phyloP scores from a whole-genome alignment of 2,113 vertebrate species.

The Misgurnus anguillicaudatus region DNA sequence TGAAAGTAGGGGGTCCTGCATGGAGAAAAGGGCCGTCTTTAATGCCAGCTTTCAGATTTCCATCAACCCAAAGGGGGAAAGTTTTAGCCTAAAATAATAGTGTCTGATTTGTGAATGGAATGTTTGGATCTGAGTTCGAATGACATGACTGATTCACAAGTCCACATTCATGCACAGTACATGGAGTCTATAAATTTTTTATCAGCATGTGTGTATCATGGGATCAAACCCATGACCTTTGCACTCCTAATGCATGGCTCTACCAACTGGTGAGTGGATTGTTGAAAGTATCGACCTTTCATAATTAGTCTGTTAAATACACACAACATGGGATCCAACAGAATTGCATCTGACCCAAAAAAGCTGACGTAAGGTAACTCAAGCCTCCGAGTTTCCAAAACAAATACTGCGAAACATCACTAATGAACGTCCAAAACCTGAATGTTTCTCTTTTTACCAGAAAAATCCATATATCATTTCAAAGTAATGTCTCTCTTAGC shows the following conservation, averaged over 20 bases:
- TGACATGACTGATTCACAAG: too few species aligned
- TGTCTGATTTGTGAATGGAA: not conserved
- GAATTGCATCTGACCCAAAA: slow-evolving; percentile 65
- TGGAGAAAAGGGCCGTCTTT: slow-evolving; percentile 60
- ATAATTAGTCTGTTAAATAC: too few species aligned
- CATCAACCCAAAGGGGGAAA: slow-evolving; percentile 58
- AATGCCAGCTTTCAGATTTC: slow-evolving; percentile 73
- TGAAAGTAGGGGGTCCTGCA: slow-evolving; percentile 42
- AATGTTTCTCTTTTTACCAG: not conserved
- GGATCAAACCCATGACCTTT: too few species aligned
- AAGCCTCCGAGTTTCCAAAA: slow-evolving; percentile 60
- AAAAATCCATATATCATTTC: not conserved
- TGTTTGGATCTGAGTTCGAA: not conserved
- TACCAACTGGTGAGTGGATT: too few species aligned
- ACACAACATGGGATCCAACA: too few species aligned
- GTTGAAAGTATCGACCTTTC: too few species aligned
- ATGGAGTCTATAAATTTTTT: too few species aligned
- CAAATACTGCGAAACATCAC: not conserved
- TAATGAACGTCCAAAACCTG: not conserved
- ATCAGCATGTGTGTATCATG: too few species aligned
- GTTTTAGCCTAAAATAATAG: not conserved
- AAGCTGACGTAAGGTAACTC: slow-evolving; percentile 47
- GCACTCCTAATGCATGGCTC: too few species aligned
- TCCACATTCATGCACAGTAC: too few species aligned
- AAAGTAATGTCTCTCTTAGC: not conserved